Base-by-base conservation (phyloP, 2,113 vertebrate species). In the Seriola quinqueradiata region DNA sequence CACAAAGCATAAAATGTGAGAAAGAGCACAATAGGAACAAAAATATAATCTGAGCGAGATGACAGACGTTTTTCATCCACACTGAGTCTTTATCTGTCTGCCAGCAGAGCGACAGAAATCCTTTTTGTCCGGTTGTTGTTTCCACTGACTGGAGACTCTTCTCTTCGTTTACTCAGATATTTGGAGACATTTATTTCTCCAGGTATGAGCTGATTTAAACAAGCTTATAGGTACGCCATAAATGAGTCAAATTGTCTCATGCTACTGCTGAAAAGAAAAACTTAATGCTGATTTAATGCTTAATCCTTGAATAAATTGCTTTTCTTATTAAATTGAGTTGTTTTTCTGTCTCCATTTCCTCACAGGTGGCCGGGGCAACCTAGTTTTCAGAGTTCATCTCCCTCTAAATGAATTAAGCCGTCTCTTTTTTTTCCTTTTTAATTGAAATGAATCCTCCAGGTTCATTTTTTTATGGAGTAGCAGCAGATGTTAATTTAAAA, bases 401-500 rank as follows among this genome's bases (percentile, higher is more conserved):
- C 32, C 84, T 65, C 48, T 65, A 76, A 78, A 89, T 75, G 71
- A 79, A 82, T 79, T 84, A 81, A 79, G 57, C 44, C 60, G 23
- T 79, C 54, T 1, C 2, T 50, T 48, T 72, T 73, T 82, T 75
- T 48, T 11, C 11, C 48, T 5, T 59, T 71, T 21, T 86, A 84
- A 89, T 84, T 84, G 61, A 79, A 84, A 76, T 72, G 40, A 84
- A 82, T 82, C 50, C 66, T 89, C 81, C 25, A 82, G 77, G 78
- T 77, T 79, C 23, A 16, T 54, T 70, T 83, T 78, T 83, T 44
- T 68, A 71, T 46, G 63, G 57, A 63, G 60, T 46, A 68, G 78
- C 60, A 84, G 81, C 81, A 89, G 81, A 82, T 87, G 84, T 82
- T 89, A 79, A 87, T 87, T 88, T 86, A 82, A 82, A 79, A 84